Evolutionary conservation across 2,797 vertebrate species (phyloP).

Genomic region (Siniperca scherzeri): DNA sequence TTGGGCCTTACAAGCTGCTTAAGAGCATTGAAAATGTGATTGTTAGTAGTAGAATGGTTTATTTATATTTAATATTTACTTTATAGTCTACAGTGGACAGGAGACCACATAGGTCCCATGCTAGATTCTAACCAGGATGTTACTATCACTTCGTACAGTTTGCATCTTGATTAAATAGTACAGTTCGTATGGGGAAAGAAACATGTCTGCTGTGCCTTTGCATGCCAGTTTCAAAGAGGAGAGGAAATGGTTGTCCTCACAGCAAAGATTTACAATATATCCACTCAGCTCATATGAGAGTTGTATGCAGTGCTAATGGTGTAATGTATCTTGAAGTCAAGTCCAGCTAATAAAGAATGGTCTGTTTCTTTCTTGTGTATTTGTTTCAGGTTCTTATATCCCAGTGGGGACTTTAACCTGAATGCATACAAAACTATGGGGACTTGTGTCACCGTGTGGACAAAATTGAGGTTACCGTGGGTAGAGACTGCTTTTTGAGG

Average conservation of each 20-base stretch:
- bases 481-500: too few relatives aligned
- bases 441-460: too few relatives aligned
- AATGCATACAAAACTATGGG: too few relatives aligned
- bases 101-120: neutral
- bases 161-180: neutral
- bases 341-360: conserved; percentile 7
- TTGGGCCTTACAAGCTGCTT: too few relatives aligned
- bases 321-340: neutral
- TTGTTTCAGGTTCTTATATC: too few relatives aligned
- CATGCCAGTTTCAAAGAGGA: neutral
- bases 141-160: neutral
- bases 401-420: too few relatives aligned
- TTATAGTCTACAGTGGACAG: too few relatives aligned
- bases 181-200: neutral
- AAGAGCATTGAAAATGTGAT: too few relatives aligned
- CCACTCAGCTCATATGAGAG: neutral
- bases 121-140: neutral
- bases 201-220: neutral
- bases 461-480: too few relatives aligned
- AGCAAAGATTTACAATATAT: neutral
- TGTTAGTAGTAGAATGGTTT: too few relatives aligned
- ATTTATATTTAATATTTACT: too few relatives aligned
- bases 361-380: neutral
- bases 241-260: neutral
- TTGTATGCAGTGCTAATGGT: neutral